These are phyloP conservation scores for Oegoconia quadripuncta DNA, from an alignment of 2,888 invertebrate genomes.

Conservation along the genomic window DNA sequence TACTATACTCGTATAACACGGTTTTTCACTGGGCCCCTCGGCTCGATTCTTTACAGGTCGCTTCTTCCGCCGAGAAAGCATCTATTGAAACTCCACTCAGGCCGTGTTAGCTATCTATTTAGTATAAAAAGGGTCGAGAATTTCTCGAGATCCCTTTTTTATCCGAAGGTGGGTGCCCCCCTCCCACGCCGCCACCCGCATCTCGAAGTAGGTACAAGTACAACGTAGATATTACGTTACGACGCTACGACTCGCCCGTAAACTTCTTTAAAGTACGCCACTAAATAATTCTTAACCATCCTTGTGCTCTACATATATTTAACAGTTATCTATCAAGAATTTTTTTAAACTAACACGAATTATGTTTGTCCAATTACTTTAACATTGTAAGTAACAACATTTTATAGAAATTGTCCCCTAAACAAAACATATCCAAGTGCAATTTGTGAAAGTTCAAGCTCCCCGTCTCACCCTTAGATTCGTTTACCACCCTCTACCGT, in stretches of 20 bases:
- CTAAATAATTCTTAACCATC: background rate
- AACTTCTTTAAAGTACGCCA: background rate
- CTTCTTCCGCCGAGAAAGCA: slow-evolving; percentile 75
- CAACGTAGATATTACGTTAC: background rate
- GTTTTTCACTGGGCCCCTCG: slow-evolving; percentile 56
- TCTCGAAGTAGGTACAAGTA: slow-evolving; percentile 4
- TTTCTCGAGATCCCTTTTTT: slow-evolving; percentile 74
- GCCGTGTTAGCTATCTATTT: slow-evolving; percentile 79
- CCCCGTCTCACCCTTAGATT: slow-evolving; percentile 23
- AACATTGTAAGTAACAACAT: slow-evolving; percentile 2
- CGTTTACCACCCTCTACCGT: slow-evolving; percentile 22
- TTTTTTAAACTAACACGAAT: no score
- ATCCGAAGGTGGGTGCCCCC: slow-evolving; percentile 54
- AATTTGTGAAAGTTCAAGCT: slow-evolving; percentile 11
- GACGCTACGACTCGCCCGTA: background rate
- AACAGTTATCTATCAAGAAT: background rate
- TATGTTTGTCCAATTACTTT: background rate
- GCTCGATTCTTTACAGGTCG: slow-evolving; percentile 75
- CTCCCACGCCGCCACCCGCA: slow-evolving; percentile 12
- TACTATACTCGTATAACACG: slow-evolving; percentile 39
- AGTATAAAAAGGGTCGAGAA: slow-evolving; percentile 78
- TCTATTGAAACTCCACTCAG: slow-evolving; percentile 80
- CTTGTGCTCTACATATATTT: background rate
- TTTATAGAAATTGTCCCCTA: slow-evolving; percentile 6
- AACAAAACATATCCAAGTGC: slow-evolving; percentile 8